phyloP scores from a whole-genome alignment of 2,888 invertebrate species.

The Smittia sp. region DNA sequence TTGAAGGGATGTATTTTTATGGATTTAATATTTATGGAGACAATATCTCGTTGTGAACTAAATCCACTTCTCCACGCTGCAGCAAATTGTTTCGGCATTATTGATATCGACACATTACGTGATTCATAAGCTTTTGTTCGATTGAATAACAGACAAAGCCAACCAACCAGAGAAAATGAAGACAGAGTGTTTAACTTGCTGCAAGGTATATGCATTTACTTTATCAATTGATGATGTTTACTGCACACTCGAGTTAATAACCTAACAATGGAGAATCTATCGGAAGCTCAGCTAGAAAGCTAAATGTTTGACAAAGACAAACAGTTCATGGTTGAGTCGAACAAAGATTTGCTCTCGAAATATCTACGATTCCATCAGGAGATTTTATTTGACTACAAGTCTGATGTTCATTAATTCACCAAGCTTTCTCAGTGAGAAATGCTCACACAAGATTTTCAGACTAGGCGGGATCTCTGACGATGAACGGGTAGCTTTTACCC shows the following conservation, averaged over 20 bases:
- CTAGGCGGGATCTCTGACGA: too few relatives aligned
- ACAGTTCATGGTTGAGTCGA: too few relatives aligned
- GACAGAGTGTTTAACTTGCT: not conserved
- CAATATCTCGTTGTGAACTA: not conserved
- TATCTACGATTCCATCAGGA: too few relatives aligned
- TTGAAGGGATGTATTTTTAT: not conserved
- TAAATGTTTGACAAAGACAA: too few relatives aligned
- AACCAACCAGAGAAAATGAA: not conserved
- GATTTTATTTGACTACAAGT: too few relatives aligned
- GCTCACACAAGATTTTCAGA: too few relatives aligned
- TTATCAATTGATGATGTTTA: not conserved
- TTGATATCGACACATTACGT: conserved; percentile 15
- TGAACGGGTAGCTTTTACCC: too few relatives aligned
- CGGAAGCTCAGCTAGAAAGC: too few relatives aligned
- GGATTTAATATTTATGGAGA: conserved; percentile 8
- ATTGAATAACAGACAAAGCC: not conserved
- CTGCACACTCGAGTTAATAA: not conserved
- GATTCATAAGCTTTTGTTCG: conserved; percentile 21
- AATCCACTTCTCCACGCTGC: not conserved
- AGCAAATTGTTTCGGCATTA: conserved; percentile 13
- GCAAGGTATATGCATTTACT: not conserved
- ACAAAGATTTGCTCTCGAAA: too few relatives aligned
- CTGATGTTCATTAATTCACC: too few relatives aligned
- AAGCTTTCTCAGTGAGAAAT: too few relatives aligned
- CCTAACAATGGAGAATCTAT: not conserved